These are phyloP conservation scores for Sphenopsis melanotis DNA, from an alignment of 2,797 vertebrate genomes.

Conservation along the genomic window DNA sequence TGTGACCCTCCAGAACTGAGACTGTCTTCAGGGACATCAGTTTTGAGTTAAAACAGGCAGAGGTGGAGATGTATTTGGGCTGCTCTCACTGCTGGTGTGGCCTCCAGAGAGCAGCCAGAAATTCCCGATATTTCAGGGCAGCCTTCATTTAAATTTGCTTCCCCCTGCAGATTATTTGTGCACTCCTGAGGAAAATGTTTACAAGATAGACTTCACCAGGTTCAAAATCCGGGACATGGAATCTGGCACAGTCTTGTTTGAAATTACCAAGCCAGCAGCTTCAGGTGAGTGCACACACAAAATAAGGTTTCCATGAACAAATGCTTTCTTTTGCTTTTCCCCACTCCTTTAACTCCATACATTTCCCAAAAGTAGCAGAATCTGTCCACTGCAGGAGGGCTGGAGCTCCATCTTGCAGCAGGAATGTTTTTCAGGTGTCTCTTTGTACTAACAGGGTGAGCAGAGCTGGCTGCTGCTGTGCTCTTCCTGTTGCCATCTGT, in stretches of 20 bases:
- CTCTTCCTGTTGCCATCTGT: constrained; percentile 11
- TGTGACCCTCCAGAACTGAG: not conserved
- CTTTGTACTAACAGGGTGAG: not conserved
- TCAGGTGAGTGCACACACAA: constrained; percentile 69
- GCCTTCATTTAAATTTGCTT: constrained; percentile 1
- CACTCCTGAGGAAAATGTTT: constrained; percentile 92
- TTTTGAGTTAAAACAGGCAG: not conserved
- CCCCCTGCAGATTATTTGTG: constrained; percentile 89
- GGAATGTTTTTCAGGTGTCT: not conserved
- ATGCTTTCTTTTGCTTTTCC: not conserved
- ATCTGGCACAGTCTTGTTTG: constrained; percentile 92
- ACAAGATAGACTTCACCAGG: constrained; percentile 97
- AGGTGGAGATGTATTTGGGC: not conserved
- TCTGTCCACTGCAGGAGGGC: not conserved
- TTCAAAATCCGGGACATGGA: constrained; percentile 99
- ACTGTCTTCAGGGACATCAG: not conserved
- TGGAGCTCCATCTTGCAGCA: not conserved
- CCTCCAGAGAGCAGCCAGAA: not conserved
- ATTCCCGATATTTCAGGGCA: not conserved
- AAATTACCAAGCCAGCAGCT: constrained; percentile 93
- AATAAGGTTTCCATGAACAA: not conserved
- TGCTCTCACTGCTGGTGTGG: not conserved
- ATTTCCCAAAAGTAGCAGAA: not conserved
- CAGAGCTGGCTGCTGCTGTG: not conserved
- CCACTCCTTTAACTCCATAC: not conserved